These are phyloP conservation scores for Luehdorfia chinensis DNA, from an alignment of 1,140 invertebrate genomes.

Conservation along the genomic window DNA sequence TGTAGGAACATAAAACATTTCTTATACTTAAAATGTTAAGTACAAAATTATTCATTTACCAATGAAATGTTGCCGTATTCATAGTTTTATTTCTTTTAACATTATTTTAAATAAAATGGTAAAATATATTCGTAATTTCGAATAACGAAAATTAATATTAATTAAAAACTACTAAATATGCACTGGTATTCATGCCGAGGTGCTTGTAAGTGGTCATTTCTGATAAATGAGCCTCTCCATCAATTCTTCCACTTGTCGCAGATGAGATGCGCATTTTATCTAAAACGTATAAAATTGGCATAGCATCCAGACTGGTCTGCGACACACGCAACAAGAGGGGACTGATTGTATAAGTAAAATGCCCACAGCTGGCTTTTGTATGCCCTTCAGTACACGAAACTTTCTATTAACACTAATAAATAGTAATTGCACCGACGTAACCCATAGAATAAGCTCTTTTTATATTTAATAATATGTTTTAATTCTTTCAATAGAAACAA, in stretches of 20 bases:
- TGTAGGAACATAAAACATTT: too few species aligned
- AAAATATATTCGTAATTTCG: neutral
- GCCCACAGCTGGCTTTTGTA: neutral
- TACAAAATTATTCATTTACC: too few species aligned
- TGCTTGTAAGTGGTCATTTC: too few species aligned
- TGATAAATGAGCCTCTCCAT: too few species aligned
- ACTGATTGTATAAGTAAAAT: neutral
- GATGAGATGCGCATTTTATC: slow-evolving; percentile 12
- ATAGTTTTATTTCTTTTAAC: too few species aligned
- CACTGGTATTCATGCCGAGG: too few species aligned
- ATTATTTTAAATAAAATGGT: too few species aligned
- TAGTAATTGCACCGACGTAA: slow-evolving; percentile 1
- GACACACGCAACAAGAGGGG: neutral
- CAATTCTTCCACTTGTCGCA: slow-evolving; percentile 6
- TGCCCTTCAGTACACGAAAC: neutral
- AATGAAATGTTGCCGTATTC: too few species aligned
- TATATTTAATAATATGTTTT: slow-evolving; percentile 1
- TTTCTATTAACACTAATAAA: neutral
- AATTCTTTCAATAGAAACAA: too few species aligned
- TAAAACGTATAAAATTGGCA: slow-evolving; percentile 8
- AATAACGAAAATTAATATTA: slow-evolving; percentile 6
- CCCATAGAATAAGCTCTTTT: slow-evolving; percentile 7
- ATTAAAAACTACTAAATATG: neutral
- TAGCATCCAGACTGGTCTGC: slow-evolving; percentile 3
- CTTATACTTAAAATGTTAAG: too few species aligned